These are phyloP conservation scores for Malacoraja senta DNA, from an alignment of 2,797 vertebrate genomes.

Conservation along the genomic window DNA sequence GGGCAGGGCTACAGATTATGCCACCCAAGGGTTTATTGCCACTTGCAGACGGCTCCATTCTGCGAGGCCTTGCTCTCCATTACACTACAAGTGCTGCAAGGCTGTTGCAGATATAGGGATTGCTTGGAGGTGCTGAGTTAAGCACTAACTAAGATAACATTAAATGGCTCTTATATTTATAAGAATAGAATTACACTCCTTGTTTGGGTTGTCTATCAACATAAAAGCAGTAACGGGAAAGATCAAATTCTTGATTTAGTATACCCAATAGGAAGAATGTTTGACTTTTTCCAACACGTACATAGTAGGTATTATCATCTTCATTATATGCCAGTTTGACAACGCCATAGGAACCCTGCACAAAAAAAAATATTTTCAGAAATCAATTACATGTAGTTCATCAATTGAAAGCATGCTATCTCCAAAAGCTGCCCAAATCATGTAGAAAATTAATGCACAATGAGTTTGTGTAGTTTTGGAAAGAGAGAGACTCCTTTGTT, in stretches of 20 bases:
- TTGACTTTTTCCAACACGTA: slow-evolving; percentile 59
- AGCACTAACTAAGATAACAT: not conserved
- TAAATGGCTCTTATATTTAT: not conserved
- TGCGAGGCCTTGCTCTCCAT: no score
- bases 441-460: not conserved
- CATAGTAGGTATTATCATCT: slow-evolving; percentile 95
- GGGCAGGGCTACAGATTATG: no score
- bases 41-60: no score
- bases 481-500: not conserved
- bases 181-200: not conserved
- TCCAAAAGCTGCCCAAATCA: not conserved
- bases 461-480: not conserved
- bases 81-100: no score
- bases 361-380: slow-evolving; percentile 34
- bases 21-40: no score
- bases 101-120: no score
- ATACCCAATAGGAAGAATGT: not conserved
- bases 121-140: no score
- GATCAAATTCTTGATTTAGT: not conserved
- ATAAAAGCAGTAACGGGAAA: not conserved
- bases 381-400: not conserved
- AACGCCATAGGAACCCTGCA: slow-evolving; percentile 92
- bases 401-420: not conserved
- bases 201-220: not conserved
- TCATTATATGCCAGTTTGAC: slow-evolving; percentile 99